phyloP scores from a whole-genome alignment of 2,113 vertebrate species.

The Typhlomys cinereus region DNA sequence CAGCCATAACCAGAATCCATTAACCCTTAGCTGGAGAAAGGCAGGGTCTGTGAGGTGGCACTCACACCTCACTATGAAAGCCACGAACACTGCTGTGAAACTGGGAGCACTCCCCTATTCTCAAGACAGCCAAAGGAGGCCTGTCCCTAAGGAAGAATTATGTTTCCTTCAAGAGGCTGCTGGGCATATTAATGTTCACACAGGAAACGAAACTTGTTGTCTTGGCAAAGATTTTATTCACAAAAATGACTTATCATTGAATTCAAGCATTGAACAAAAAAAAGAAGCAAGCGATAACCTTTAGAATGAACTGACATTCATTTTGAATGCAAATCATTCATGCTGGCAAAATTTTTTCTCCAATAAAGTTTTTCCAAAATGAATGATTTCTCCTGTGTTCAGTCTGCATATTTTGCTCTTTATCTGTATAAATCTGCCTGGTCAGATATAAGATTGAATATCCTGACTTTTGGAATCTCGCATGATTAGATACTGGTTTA shows the following conservation, averaged over 20 bases:
- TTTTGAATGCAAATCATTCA: background rate
- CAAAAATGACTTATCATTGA: background rate
- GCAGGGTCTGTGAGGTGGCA: rapidly evolving
- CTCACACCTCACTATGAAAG: background rate
- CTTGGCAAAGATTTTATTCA: background rate
- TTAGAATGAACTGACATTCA: background rate
- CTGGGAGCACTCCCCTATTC: background rate
- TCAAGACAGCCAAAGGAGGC: background rate
- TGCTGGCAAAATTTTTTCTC: background rate
- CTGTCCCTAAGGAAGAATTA: background rate
- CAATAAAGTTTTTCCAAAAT: no score
- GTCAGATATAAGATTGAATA: background rate
- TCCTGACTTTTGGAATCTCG: background rate
- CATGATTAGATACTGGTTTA: background rate
- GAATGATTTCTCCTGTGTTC: background rate
- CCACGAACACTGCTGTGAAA: background rate
- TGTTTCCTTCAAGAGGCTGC: background rate
- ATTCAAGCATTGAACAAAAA: background rate
- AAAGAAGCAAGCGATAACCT: background rate
- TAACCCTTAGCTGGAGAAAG: background rate
- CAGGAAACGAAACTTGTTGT: background rate
- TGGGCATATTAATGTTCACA: background rate
- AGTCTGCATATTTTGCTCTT: background rate
- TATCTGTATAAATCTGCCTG: background rate
- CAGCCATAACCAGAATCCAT: rapidly evolving